Evolutionary conservation across 2,113 vertebrate species (phyloP), one percentile per base, ranked within the genome.

Genomic region (Leptocoma aspasia): DNA sequence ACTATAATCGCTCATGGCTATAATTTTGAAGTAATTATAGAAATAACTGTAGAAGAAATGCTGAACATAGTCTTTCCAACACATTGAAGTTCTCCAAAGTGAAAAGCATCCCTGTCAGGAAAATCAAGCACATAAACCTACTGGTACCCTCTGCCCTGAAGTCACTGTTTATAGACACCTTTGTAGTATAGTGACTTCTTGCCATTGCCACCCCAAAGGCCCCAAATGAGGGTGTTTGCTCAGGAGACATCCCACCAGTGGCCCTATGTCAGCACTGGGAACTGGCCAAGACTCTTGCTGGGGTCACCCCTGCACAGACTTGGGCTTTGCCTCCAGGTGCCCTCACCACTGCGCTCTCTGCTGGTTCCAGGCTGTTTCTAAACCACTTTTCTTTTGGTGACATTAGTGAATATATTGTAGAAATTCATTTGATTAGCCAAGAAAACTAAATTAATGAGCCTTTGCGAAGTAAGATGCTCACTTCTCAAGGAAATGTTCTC

Each of bases 11-110:
- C 77, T 79, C 21, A 10, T 92, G 69, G 69, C 68, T 94, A 90
- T 77, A 76, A 94, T 94, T 95, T 80, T 56, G 90, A 88, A 69
- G 47, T 37, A 65, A 92, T 94, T 95, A 52, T 1, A 42, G 92
- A 88, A 76, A 53, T n/a, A 71, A 73, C 92, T 90, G 53, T 1
- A 41, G 77, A 69, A 91, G 80, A 80, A 75, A 82, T 52, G 63
- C 87, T 90, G 85, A 78, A 54, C 33, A 15, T 19, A 11, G 41
- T 41, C 76, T 53, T 86, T 65, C 28, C 72, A 64, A 90, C 3
- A 41, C 76, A 61, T 2, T 21, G 1, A 60, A 89, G 50, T 64
- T 90, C 75, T 87, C 77, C 47, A 30, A 80, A 73, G 66, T 28
- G 45, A 94, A 75, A 69, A 87, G 47, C 23, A 13, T 37, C 59